Base-by-base conservation (phyloP, 2,797 vertebrate genomes). In the Gallinago stenura region DNA sequence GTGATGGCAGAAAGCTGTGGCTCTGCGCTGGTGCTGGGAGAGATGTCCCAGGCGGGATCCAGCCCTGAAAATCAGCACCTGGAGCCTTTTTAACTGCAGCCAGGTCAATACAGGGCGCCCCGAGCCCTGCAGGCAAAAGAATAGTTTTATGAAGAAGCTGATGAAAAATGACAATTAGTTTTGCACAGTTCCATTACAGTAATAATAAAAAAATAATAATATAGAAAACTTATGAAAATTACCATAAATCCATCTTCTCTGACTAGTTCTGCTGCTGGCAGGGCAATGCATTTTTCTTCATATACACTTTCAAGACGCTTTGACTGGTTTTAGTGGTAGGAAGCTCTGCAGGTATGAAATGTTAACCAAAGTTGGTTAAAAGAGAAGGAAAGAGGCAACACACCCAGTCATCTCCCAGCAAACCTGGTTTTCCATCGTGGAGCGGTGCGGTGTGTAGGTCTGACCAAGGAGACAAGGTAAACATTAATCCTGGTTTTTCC, bases 391-490 rank as follows among this genome's bases (percentile, higher is more conserved):
- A 57, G 33, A 80, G 24, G 48, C 21, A 12, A 1, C 3, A 12
- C 17, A 10, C 51, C 25, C 11, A 4, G 58, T 51, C 28, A 13
- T 6, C 18, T 81, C 41, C 19, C 56, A 64, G 15, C 28, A 95
- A 62, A 46, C 43, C 13, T 22, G 65, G 22, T 26, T 56, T 45
- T 79, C 57, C 15, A 5, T 33, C 0, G 0, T 0, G 1, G 79
- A 77, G 53, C n/a, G 19, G 86, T 46, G 54, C 0, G 0, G 6
- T 4, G 6, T 93, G 41, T 28, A 20, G 89, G 57, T 93, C 48
- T 84, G 79, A 76, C n/a, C 87, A 73, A 75, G 37, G 66, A 89
- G 57, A 83, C 64, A 65, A 43, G 70, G 54, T 90, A 72, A 90
- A 61, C 1, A 0, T 78, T 89, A 83, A 96, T 96, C 90, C 75